phyloP scores from a whole-genome alignment of 2,113 vertebrate species.

The Murina feae region DNA sequence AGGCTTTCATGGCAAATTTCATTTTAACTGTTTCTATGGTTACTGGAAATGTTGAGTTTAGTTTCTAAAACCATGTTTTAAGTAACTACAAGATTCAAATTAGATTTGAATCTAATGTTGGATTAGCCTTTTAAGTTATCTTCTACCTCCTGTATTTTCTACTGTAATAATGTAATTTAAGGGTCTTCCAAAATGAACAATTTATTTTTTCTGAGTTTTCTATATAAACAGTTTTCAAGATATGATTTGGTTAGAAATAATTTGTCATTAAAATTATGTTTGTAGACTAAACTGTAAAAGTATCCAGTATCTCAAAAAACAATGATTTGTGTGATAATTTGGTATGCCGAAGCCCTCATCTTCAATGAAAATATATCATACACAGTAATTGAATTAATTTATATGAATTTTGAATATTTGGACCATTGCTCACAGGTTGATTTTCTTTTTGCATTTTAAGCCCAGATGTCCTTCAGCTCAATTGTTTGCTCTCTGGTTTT shows the following conservation, averaged over 20 bases:
- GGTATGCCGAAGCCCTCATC: constrained; percentile 55
- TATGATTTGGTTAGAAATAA: constrained; percentile 73
- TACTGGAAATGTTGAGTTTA: constrained; percentile 78
- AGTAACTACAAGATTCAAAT: constrained; percentile 82
- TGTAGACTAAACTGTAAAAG: constrained; percentile 79
- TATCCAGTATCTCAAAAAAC: constrained; percentile 59
- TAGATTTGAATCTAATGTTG: constrained; percentile 83
- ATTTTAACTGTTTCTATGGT: constrained; percentile 82
- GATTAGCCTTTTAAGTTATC: constrained; percentile 85
- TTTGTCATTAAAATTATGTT: constrained; percentile 77
- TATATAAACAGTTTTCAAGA: constrained; percentile 80
- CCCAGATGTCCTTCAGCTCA: background rate
- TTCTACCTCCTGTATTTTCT: constrained; percentile 91
- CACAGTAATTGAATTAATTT: background rate
- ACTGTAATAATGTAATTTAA: constrained; percentile 88
- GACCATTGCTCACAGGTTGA: constrained; percentile 20
- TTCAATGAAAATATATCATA: constrained; percentile 13
- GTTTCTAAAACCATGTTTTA: constrained; percentile 83
- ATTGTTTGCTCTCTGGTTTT: background rate
- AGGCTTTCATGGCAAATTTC: constrained; percentile 85
- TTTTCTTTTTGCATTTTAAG: constrained; percentile 27
- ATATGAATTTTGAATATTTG: background rate
- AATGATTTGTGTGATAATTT: constrained; percentile 56
- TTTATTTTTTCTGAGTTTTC: constrained; percentile 85
- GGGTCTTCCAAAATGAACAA: constrained; percentile 84